Conservation (phyloP, 1,140 invertebrate genomes). For the Neotoxoptera formosana region DNA sequence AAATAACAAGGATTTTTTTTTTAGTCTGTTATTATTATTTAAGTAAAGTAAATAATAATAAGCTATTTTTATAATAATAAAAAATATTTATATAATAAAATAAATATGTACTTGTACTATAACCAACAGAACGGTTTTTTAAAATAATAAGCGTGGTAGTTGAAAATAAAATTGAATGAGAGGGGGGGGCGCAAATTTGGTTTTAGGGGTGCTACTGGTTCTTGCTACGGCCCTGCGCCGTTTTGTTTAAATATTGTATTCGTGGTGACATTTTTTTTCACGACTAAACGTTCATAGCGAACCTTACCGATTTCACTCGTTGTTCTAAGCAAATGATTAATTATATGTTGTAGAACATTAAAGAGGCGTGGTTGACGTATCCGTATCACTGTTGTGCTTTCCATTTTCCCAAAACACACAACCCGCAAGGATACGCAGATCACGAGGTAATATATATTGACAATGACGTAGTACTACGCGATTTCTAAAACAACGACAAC, state of each 20-base stretch:
- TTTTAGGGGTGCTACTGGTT: no score
- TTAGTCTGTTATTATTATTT: no score
- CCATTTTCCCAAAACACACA: slow-evolving; percentile 79
- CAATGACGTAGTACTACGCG: background rate
- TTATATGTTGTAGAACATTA: slow-evolving; percentile 65
- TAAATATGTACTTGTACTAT: no score
- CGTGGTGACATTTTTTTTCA: background rate
- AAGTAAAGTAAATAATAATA: no score
- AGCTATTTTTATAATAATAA: no score
- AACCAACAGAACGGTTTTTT: no score
- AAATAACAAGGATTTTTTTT: no score
- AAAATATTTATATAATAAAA: no score
- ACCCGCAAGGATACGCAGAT: slow-evolving; percentile 71
- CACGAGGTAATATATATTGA: slow-evolving; percentile 64
- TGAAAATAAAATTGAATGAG: no score
- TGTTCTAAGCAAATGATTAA: background rate
- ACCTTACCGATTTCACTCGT: background rate
- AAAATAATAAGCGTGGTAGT: no score
- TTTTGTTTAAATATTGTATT: background rate
- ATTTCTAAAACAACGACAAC: background rate
- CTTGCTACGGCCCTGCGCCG: no score
- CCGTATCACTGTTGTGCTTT: slow-evolving; percentile 92
- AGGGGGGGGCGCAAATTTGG: no score
- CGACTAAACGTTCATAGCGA: background rate
- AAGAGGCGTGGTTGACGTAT: slow-evolving; percentile 75